Evolutionary conservation across 2,113 vertebrate species (phyloP).

Genomic region (Anolis sagrei): DNA sequence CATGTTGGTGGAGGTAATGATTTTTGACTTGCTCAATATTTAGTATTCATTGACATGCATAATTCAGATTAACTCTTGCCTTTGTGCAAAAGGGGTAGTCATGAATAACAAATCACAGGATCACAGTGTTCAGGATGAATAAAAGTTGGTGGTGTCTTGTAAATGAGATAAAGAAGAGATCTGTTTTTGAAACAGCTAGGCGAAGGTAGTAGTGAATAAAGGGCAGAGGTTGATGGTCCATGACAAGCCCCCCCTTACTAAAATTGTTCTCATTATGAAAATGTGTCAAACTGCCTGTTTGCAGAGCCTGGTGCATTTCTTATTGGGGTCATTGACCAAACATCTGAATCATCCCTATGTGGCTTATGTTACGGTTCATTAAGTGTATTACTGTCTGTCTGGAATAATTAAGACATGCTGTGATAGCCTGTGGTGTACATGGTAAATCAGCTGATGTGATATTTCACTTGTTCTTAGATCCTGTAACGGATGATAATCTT

Average conservation of each 20-base stretch:
- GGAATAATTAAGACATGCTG: slow-evolving; percentile 28
- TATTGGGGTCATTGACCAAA: background rate
- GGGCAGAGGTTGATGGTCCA: background rate
- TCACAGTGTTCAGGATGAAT: background rate
- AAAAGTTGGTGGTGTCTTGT: slow-evolving; percentile 3
- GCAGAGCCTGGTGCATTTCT: background rate
- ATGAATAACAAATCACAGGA: too few species aligned
- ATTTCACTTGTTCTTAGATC: slow-evolving; percentile 26
- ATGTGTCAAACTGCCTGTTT: slow-evolving; percentile 16
- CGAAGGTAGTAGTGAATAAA: background rate
- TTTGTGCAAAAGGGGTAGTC: background rate
- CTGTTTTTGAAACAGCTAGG: background rate
- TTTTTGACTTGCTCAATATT: background rate
- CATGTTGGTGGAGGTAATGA: background rate
- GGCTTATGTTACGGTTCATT: background rate
- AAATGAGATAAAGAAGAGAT: too few species aligned
- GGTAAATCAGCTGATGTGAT: slow-evolving; percentile 32
- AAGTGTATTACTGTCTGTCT: slow-evolving; percentile 13
- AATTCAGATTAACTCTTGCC: background rate
- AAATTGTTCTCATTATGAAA: background rate
- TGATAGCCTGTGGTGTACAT: slow-evolving; percentile 24
- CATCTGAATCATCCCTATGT: background rate
- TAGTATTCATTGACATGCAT: background rate
- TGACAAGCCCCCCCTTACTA: background rate
- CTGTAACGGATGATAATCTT: slow-evolving; percentile 24